A percentile compares a stretch with the other conserved stretches of the same genome.
These are phyloP conservation scores for Crotalus viridis DNA, from an alignment of 2,113 vertebrate genomes.

Conservation along the genomic window DNA sequence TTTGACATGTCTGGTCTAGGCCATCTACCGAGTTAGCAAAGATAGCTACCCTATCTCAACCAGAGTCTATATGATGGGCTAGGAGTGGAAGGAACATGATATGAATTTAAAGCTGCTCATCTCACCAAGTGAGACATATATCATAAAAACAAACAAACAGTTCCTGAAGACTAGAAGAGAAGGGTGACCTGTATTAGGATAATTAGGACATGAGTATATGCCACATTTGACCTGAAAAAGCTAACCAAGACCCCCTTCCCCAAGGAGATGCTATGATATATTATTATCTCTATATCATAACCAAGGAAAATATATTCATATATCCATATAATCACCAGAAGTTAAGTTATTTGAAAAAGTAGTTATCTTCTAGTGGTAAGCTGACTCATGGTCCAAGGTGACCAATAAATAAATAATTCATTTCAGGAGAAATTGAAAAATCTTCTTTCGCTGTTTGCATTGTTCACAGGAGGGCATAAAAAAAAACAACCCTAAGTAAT, in stretches of 20 bases:
- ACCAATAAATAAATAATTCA: neutral
- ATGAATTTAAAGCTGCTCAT: neutral
- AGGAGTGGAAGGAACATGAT: neutral
- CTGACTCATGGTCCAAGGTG: neutral
- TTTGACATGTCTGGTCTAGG: too few relatives aligned
- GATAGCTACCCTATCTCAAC: too few relatives aligned
- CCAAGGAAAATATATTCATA: neutral
- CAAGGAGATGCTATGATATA: neutral
- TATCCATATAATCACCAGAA: neutral
- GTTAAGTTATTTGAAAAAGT: neutral
- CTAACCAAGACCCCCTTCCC: neutral
- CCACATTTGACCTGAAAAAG: neutral
- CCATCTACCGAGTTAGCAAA: too few relatives aligned
- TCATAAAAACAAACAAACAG: neutral
- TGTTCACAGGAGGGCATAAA: neutral
- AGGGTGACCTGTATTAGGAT: neutral
- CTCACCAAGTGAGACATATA: neutral
- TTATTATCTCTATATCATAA: neutral
- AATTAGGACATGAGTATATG: neutral
- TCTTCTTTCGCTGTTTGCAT: neutral
- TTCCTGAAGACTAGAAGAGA: neutral
- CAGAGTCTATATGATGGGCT: neutral
- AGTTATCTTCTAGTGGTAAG: neutral
- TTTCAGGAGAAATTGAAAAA: neutral
- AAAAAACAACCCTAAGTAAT: neutral